Base-by-base conservation (phyloP, 2,888 invertebrate species). In the Rhyacophila evoluta region DNA sequence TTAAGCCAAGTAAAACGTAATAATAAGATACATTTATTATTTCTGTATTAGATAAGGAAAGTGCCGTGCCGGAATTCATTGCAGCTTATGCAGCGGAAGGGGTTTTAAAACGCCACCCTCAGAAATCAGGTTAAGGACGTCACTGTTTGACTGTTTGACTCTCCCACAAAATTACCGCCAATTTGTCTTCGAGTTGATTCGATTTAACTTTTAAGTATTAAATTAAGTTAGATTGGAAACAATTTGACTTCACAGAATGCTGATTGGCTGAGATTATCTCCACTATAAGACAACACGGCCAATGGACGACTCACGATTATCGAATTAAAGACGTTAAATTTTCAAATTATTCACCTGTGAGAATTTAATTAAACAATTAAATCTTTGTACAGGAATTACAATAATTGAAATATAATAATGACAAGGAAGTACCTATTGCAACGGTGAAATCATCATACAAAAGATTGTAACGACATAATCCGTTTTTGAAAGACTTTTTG, bases 141-240 rank as follows among this genome's bases (percentile, higher is more conserved):
- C 55, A 55, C 55, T 55, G 55, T 55, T 41, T 72, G 73, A 19
- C 28, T 33, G 11, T 19, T 36, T 72, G 55, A 55, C 72, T 68
- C 75, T 71, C 38, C 39, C 75, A 75, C 74, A 39, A 77, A 80
- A 81, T 81, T 81, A 72, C 80, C 77, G 77, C 55, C 80, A 81
- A 81, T 81, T 81, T 79, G 81, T 78, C 76, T 79, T 78, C 74
- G 72, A 75, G 73, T 77, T 81, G 77, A 80, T 81, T 72, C 79
- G 76, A 80, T 75, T 77, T 79, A 80, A 80, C 74, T 79, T 78
- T 79, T 69, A 81, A 81, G 81, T 77, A 80, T 77, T 79, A 74
- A 81, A 81, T 81, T 78, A 80, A 81, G 74, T 80, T 77, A 80
- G 78, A 81, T 81, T 81, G 81, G 78, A 71, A 77, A 80, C 79